Evolutionary conservation across 1,140 invertebrate species (phyloP).

Genomic region (Centruroides sculpturatus): DNA sequence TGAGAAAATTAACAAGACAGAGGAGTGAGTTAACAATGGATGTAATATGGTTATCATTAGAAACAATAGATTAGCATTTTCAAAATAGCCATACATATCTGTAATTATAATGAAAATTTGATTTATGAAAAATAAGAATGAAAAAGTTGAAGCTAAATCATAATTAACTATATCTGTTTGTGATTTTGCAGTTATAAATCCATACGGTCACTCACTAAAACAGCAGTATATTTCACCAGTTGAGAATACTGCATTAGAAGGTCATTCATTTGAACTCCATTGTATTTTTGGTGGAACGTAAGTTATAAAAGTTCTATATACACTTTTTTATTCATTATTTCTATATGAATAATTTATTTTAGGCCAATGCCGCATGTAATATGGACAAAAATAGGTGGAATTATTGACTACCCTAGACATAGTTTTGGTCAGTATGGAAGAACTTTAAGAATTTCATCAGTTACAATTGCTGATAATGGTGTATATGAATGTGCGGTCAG

Average conservation of each 20-base stretch:
- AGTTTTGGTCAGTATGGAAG: constrained; percentile 77
- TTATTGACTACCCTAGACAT: constrained; percentile 43
- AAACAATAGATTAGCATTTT: neutral
- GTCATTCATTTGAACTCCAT: constrained; percentile 49
- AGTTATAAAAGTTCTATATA: neutral
- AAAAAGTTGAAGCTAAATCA: no score
- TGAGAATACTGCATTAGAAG: constrained; percentile 65
- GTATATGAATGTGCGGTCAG: constrained; percentile 78
- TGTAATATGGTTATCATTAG: neutral
- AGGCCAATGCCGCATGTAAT: constrained; percentile 35
- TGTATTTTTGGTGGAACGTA: constrained; percentile 22
- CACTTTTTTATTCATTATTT: neutral
- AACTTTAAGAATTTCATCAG: constrained; percentile 68
- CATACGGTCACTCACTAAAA: constrained; percentile 50
- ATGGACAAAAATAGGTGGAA: constrained; percentile 62
- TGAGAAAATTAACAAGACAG: no score
- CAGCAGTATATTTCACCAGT: constrained; percentile 70
- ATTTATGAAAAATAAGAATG: neutral
- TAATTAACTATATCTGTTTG: no score
- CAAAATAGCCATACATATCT: neutral
- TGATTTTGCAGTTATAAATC: constrained; percentile 27
- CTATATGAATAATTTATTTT: neutral
- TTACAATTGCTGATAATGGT: constrained; percentile 71
- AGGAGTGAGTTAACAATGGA: no score
- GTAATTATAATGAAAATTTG: neutral